Evolutionary conservation across 2,797 vertebrate genomes (phyloP), one percentile per base, ranked within the genome.

Genomic region (Lacerta agilis): DNA sequence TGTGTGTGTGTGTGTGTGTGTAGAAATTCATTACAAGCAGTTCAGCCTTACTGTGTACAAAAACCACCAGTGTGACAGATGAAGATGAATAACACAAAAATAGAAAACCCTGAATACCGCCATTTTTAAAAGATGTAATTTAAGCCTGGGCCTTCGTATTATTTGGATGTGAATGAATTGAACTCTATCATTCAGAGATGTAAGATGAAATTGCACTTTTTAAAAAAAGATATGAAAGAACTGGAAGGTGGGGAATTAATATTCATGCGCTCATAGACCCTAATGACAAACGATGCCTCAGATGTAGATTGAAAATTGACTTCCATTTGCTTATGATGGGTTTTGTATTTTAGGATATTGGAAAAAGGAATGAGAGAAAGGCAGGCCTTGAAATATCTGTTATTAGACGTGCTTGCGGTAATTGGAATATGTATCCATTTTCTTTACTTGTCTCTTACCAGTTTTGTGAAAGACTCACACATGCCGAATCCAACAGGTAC

Each of bases 381-480:
- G 86, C n/a, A 89, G 7, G 85, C 84, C 81, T 93, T 90, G 76
- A 94, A 95, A 93, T 93, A 89, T 87, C 94, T 91, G 43, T 96
- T 95, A 96, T 94, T 94, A 91, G 15, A 80, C 61, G 85, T 79
- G 92, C 93, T 88, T 88, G 94, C 89, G 93, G 87, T 86, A 89
- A 88, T 83, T 90, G 93, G 85, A 95, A 93, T 90, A 89, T 87
- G 71, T 38, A 91, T 92, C 90, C 89, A 4, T 18, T 83, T 90
- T 91, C 87, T 94, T 95, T 92, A 79, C 45, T 20, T 45, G 23
- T 86, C 83, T 92, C 25, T 89, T 90, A 85, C 0, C 91, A 45
- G n/a, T 85, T 90, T 92, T 90, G 64, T 88, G 73, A 95, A 91
- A 87, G 80, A 78, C 78, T 66, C 6, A 18, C 5, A 3, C 91